A percentile compares a stretch with the other conserved stretches of the same genome.
Evolutionary conservation across 2,797 vertebrate genomes (phyloP).

Genomic region (Trichosurus vulpecula): DNA sequence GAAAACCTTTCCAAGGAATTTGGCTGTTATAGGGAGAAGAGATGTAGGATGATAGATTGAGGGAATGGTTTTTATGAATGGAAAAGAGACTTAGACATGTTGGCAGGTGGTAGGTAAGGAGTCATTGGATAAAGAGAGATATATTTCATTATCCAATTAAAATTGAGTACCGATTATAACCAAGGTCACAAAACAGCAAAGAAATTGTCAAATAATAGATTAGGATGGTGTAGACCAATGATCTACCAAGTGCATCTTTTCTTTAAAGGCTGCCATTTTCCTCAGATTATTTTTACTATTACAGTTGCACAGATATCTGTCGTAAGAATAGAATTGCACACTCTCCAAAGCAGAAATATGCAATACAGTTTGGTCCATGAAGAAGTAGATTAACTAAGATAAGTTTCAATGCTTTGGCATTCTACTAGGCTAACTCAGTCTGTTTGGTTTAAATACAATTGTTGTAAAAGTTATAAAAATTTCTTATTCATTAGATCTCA

Average conservation of each 20-base stretch:
- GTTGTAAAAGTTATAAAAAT: neutral
- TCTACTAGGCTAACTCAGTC: neutral
- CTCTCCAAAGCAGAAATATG: neutral
- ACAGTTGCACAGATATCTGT: neutral
- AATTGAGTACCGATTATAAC: neutral
- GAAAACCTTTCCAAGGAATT: neutral
- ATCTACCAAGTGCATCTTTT: neutral
- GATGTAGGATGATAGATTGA: neutral
- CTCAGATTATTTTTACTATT: neutral
- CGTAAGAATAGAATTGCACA: neutral
- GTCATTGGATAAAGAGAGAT: neutral
- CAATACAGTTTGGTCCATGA: neutral
- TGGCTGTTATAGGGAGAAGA: neutral
- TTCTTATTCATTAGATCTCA: neutral
- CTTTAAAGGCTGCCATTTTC: neutral
- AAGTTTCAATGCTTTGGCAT: neutral
- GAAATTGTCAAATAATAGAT: neutral
- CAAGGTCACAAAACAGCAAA: neutral
- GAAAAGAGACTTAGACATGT: neutral
- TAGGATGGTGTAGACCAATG: neutral
- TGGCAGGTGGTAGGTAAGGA: neutral
- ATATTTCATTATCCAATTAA: neutral
- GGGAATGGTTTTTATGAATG: neutral
- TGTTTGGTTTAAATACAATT: neutral
- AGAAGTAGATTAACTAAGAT: neutral